Conservation (phyloP, 30 jellyfish, hydroid and myxozoan genomes). For the Aurelia coerulea region DNA sequence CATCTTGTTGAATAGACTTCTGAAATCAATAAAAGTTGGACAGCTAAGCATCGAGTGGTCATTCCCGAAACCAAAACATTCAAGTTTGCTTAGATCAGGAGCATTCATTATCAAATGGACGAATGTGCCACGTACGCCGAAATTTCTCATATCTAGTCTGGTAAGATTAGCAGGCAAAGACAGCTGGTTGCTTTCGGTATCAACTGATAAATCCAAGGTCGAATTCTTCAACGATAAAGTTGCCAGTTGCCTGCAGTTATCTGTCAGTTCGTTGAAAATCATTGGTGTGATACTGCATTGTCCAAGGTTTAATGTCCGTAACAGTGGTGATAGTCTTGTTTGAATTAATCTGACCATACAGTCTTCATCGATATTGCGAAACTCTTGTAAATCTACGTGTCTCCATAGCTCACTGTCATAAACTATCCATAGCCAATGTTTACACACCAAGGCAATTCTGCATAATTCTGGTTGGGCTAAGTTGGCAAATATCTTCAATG, state of each 20-base stretch:
- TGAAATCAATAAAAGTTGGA: constrained; percentile 52
- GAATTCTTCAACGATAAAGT: constrained; percentile 41
- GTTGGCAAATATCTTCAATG: constrained; percentile 51
- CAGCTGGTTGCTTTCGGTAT: not conserved
- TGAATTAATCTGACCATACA: constrained; percentile 34
- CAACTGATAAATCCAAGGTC: not conserved
- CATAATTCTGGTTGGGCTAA: constrained; percentile 62
- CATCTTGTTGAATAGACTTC: constrained; percentile 33
- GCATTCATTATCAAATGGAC: constrained; percentile 48
- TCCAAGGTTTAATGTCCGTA: constrained; percentile 45
- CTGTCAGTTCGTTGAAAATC: constrained; percentile 40
- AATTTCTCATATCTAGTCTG: constrained; percentile 56
- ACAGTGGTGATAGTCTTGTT: constrained; percentile 62
- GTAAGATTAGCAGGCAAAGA: constrained; percentile 47
- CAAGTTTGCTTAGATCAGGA: constrained; percentile 37
- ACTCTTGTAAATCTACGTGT: constrained; percentile 43
- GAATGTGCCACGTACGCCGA: constrained; percentile 47
- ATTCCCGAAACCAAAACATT: constrained; percentile 73
- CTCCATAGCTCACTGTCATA: constrained; percentile 73
- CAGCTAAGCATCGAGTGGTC: constrained; percentile 17
- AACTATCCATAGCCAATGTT: constrained; percentile 66
- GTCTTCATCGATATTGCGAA: constrained; percentile 23
- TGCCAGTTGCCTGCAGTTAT: constrained; percentile 48
- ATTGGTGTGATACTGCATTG: constrained; percentile 38
- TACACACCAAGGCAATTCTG: constrained; percentile 69